Percentiles rank a stretch among this genome's conserved stretches.
Evolutionary conservation across 2,797 vertebrate species (phyloP).

Genomic region (Sciurus carolinensis): DNA sequence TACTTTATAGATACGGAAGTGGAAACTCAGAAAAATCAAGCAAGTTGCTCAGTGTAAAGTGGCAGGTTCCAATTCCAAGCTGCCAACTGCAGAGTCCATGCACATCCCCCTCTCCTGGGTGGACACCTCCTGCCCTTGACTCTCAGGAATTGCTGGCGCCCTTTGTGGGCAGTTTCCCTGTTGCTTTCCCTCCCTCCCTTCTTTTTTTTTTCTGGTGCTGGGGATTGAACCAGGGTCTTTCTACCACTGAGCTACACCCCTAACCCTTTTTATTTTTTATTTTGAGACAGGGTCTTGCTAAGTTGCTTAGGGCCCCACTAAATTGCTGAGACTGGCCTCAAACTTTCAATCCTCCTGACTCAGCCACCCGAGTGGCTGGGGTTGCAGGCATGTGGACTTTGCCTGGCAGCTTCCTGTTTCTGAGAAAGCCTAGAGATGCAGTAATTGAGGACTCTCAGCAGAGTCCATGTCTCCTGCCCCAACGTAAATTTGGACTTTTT

Average conservation of each 20-base stretch:
- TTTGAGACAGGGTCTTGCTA: no score
- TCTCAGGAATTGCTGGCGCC: neutral
- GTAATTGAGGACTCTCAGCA: fast-evolving
- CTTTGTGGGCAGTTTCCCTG: fast-evolving
- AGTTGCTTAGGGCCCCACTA: no score
- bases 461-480: fast-evolving
- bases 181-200: no score
- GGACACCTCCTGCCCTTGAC: neutral
- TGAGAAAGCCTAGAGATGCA: neutral
- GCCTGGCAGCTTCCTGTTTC: neutral
- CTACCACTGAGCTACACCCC: no score
- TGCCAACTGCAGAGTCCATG: fast-evolving
- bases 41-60: fast-evolving
- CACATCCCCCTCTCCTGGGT: neutral
- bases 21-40: neutral
- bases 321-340: no score
- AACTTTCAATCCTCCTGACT: no score
- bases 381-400: no score
- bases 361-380: no score
- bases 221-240: no score
- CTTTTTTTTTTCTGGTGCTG: no score
- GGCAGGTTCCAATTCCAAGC: fast-evolving
- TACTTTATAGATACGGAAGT: neutral
- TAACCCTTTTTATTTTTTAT: no score
- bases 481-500: neutral